Conservation (phyloP, 2,113 vertebrate species). For the Aptenodytes patagonicus region DNA sequence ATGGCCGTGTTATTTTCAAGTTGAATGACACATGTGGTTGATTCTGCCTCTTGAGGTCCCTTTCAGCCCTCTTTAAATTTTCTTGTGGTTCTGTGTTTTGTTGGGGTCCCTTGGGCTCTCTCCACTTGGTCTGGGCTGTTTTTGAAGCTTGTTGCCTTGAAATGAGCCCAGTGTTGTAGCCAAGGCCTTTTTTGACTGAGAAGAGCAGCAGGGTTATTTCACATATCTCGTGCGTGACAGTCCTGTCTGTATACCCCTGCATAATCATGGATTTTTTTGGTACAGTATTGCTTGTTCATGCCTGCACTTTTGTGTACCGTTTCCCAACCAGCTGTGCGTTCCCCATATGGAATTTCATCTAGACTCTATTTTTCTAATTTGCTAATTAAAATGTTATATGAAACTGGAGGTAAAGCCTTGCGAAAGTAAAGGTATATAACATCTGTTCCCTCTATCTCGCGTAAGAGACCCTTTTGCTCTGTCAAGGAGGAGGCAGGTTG, state of each 20-base stretch:
- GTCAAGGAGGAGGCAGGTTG: background rate
- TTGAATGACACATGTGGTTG: slow-evolving; percentile 4
- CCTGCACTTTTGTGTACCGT: background rate
- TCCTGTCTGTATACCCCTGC: background rate
- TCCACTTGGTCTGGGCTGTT: background rate
- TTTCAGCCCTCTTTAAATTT: background rate
- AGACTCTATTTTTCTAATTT: background rate
- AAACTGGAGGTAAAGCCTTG: background rate
- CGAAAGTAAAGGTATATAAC: background rate
- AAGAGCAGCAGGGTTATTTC: background rate
- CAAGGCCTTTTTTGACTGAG: background rate
- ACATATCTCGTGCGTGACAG: fast-evolving
- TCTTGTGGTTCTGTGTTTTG: background rate
- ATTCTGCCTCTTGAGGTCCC: slow-evolving; percentile 22
- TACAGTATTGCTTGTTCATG: background rate
- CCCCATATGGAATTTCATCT: background rate
- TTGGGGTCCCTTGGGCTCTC: background rate
- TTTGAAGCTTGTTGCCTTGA: background rate
- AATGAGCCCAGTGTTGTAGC: background rate
- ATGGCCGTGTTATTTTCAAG: slow-evolving; percentile 32
- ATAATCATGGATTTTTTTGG: background rate
- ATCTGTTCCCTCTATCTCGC: background rate
- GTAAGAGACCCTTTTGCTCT: background rate
- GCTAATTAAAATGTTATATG: background rate
- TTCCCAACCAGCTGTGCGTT: slow-evolving; percentile 9